phyloP scores from a whole-genome alignment of 2,797 vertebrate species.

The Chloroceryle amazona region DNA sequence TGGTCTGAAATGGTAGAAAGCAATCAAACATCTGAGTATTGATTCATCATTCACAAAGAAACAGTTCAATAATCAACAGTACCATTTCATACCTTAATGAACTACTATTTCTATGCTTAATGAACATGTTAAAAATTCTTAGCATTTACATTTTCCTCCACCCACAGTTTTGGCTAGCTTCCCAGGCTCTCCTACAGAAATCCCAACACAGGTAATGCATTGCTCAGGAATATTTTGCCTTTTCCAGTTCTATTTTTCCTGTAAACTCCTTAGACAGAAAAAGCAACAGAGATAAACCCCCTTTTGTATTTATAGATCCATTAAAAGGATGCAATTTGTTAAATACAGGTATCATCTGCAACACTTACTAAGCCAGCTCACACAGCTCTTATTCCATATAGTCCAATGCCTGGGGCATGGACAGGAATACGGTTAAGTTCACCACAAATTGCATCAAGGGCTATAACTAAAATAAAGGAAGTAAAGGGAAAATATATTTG shows the following conservation, averaged over 20 bases:
- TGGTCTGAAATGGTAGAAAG: constrained; percentile 76
- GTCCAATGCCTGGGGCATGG: background rate
- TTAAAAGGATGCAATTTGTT: background rate
- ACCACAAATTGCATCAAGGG: background rate
- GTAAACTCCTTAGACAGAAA: constrained; percentile 15
- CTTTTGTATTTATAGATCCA: background rate
- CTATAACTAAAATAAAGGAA: background rate
- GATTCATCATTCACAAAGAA: background rate
- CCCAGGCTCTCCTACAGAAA: constrained; percentile 6
- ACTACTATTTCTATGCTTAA: background rate
- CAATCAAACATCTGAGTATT: background rate
- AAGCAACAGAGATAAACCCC: background rate
- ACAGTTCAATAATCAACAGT: background rate
- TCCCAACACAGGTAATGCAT: background rate
- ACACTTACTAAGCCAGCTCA: background rate
- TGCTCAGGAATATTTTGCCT: background rate
- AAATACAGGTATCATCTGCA: background rate
- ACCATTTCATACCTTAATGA: background rate
- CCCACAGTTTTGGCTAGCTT: background rate
- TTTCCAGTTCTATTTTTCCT: background rate
- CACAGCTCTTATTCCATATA: background rate
- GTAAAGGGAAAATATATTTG: background rate
- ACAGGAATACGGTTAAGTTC: background rate
- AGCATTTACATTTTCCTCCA: background rate
- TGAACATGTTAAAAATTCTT: background rate